Conservation (phyloP, 1,140 invertebrate species). For the Brachionus angularis region DNA sequence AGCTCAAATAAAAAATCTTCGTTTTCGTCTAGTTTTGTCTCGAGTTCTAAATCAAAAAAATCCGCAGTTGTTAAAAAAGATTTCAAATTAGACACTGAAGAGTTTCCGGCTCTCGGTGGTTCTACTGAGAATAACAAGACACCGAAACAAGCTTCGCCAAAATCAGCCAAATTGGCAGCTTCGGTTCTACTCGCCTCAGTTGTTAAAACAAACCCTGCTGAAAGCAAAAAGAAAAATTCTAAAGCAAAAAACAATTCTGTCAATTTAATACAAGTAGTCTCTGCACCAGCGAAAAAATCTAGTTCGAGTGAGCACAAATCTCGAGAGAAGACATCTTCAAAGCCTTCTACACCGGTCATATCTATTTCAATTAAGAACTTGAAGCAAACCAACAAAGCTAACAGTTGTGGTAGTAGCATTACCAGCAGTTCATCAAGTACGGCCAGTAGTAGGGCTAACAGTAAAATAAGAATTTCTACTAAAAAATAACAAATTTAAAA, state of each 20-base stretch:
- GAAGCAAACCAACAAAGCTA: background rate
- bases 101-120: constrained; percentile 25
- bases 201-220: too few relatives aligned
- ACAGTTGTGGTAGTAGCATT: constrained; percentile 22
- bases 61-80: constrained; percentile 12
- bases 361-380: background rate
- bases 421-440: constrained; percentile 10
- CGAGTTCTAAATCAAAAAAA: background rate
- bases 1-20: background rate
- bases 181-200: too few relatives aligned
- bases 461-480: constrained; percentile 14
- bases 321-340: background rate
- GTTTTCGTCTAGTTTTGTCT: too few relatives aligned
- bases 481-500: constrained; percentile 25
- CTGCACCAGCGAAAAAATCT: too few relatives aligned
- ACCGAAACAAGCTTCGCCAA: constrained; percentile 15
- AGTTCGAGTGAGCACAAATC: constrained; percentile 22
- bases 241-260: too few relatives aligned
- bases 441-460: constrained; percentile 15
- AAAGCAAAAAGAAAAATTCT: background rate
- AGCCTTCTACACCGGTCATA: constrained; percentile 10
- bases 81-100: constrained; percentile 29
- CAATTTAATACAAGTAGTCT: too few relatives aligned
- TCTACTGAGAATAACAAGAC: background rate
- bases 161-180: too few relatives aligned